Conservation (phyloP, 2,888 invertebrate genomes). For the Gandaritis pyraliata region DNA sequence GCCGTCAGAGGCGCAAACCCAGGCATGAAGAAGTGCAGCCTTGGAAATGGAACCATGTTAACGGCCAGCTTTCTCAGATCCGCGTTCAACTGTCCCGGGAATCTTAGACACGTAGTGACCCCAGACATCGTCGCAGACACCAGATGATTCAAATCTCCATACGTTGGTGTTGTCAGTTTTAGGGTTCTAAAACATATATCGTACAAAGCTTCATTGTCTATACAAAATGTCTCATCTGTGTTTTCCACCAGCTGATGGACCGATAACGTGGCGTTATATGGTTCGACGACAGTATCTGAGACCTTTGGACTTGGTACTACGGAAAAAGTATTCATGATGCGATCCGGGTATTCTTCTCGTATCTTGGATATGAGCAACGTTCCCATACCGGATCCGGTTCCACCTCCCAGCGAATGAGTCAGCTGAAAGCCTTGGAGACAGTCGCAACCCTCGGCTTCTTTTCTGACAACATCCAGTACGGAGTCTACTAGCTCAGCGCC, state of each 20-base stretch:
- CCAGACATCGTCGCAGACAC: conserved; percentile 77
- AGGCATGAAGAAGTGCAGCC: conserved; percentile 84
- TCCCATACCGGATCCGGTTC: conserved; percentile 91
- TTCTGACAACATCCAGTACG: conserved; percentile 82
- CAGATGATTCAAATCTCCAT: conserved; percentile 88
- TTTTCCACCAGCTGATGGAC: conserved; percentile 88
- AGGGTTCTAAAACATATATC: conserved; percentile 91
- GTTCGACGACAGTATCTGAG: conserved; percentile 87
- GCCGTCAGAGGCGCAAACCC: conserved; percentile 88
- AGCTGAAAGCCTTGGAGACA: conserved; percentile 87
- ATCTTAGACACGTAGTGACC: conserved; percentile 73
- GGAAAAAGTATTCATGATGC: conserved; percentile 89
- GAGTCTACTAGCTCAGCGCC: conserved; percentile 87
- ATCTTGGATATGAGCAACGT: conserved; percentile 88
- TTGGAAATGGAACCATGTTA: conserved; percentile 89
- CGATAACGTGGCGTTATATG: conserved; percentile 89
- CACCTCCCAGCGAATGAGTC: conserved; percentile 88
- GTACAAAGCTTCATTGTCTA: conserved; percentile 91
- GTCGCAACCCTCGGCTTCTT: conserved; percentile 87
- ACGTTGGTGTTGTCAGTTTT: conserved; percentile 90
- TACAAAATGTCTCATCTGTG: conserved; percentile 86
- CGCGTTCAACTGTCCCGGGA: conserved; percentile 85
- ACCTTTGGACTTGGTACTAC: conserved; percentile 90
- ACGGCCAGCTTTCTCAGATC: conserved; percentile 86
- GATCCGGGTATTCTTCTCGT: conserved; percentile 89